Percentiles rank a stretch among this genome's conserved stretches.
Conservation (phyloP, 1,140 invertebrate species). For the Drosophila serrata region DNA sequence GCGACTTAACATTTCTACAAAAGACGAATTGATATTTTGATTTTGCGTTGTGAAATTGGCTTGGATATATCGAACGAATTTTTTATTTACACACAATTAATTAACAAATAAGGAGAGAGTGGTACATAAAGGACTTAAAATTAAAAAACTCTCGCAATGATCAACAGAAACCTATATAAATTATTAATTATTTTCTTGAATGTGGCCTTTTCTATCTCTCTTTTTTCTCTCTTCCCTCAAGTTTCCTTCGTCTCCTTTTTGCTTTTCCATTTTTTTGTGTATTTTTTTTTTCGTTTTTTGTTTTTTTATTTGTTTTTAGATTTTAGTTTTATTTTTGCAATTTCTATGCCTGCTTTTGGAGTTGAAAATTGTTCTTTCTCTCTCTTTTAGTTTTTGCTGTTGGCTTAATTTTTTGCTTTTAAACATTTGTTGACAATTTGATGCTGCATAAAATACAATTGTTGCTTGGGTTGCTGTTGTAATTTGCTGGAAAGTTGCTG, state of each 20-base stretch:
- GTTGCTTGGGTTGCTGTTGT: slow-evolving; percentile 77
- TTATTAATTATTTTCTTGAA: slow-evolving; percentile 52
- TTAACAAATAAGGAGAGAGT: slow-evolving; percentile 55
- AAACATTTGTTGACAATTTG: slow-evolving; percentile 79
- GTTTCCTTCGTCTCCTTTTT: slow-evolving; percentile 25
- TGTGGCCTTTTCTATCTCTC: slow-evolving; percentile 45
- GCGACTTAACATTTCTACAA: slow-evolving; percentile 69
- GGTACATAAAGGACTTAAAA: slow-evolving; percentile 66
- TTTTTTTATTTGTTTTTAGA: slow-evolving; percentile 25
- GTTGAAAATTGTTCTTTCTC: slow-evolving; percentile 34
- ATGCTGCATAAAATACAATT: slow-evolving; percentile 85
- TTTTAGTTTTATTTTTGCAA: slow-evolving; percentile 27
- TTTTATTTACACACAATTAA: slow-evolving; percentile 77
- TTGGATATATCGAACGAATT: slow-evolving; percentile 47
- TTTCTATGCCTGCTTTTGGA: slow-evolving; percentile 36
- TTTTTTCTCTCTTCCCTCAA: slow-evolving; percentile 16
- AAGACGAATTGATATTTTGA: slow-evolving; percentile 75
- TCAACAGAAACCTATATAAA: slow-evolving; percentile 59
- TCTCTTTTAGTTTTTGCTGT: slow-evolving; percentile 22
- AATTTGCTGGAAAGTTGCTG: slow-evolving; percentile 84
- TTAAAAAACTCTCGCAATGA: slow-evolving; percentile 65
- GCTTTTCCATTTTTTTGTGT: slow-evolving; percentile 31
- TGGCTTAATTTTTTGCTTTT: slow-evolving; percentile 73
- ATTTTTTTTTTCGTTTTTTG: slow-evolving; percentile 25
- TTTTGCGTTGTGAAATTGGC: slow-evolving; percentile 43